Base-by-base conservation (phyloP, 2,888 invertebrate species). In the Subacronicta megacephala region DNA sequence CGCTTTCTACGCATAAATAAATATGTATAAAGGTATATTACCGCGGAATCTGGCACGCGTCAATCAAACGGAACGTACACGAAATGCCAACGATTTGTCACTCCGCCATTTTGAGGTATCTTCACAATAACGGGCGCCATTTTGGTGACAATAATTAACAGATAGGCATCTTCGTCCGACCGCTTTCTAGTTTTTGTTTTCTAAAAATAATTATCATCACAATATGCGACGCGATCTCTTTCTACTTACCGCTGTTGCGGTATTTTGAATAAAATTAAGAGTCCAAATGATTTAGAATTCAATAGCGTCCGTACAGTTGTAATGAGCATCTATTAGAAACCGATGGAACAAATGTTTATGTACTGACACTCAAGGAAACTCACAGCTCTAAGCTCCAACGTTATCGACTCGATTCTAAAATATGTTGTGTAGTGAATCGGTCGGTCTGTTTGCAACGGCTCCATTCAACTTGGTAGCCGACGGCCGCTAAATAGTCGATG, bases 121-220 rank as follows among this genome's bases (percentile, higher is more conserved):
- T n/a, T n/a, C 79, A 92, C 89, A 92, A 90, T 90, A 88, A 87
- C 78, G 73, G 84, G 86, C 83, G 89, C 92, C 92, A 92, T 92
- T 92, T 92, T 89, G 88, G 93, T 90, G 92, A 92, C 92, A 92
- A 93, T 92, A 93, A 93, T 94, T 93, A 93, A 92, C 93, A 89
- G 92, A 93, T 92, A 92, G 87, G 84, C 90, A 92, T 92, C 90
- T 86, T 82, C 82, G 85, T 72, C 64, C 84, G 89, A 80, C 87
- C 88, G 91, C 93, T 94, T 94, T 94, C 93, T 94, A 92, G 90
- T 92, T 92, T 90, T 93, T 93, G 93, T 93, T 92, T 92, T 90
- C 90, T 76, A 84, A 90, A 84, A 93, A 92, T 92, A 92, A 94
- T 94, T 94, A 94, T 91, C 93, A 94, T 94, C 71, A 94, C 93